Base-by-base conservation (phyloP, 1,140 invertebrate species). In the Sycobia sp. region DNA sequence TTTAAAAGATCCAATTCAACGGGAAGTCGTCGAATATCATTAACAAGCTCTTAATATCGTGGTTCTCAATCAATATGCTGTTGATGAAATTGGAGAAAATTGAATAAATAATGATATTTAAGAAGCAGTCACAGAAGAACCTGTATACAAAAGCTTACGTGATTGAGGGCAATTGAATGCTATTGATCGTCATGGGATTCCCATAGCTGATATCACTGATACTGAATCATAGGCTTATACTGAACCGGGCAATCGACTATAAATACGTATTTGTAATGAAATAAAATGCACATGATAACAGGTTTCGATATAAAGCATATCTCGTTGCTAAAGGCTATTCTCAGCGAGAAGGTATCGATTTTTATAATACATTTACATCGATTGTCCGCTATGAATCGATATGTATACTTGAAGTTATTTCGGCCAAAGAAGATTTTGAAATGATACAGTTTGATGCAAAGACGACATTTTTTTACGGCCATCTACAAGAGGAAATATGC, bases 381-480 rank as follows among this genome's bases (percentile, higher is more conserved):
- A n/a, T n/a, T n/a, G n/a, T n/a, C n/a, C n/a, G n/a, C n/a, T n/a
- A n/a, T n/a, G n/a, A n/a, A n/a, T n/a, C n/a, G n/a, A n/a, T n/a
- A n/a, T n/a, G n/a, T n/a, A n/a, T n/a, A n/a, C n/a, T n/a, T n/a
- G n/a, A n/a, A n/a, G n/a, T n/a, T n/a, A n/a, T n/a, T n/a, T n/a
- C 1, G 54, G 62, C 9, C 34, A 38, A 18, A 25, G 44, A 27
- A 41, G 57, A n/a, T n/a, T n/a, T n/a, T n/a, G n/a, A n/a, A n/a
- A n/a, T n/a, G n/a, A n/a, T n/a, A n/a, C n/a, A n/a, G n/a, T 67
- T 67, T 7, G 53, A 67, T 14, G 53, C 62, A 1, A 67, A 67
- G 20, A 67, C 66, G 1, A 62, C 57, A 0, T 67, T 64, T 36
- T n/a, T n/a, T n/a, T n/a, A n/a, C n/a, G n/a, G n/a, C n/a, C n/a